These are phyloP conservation scores for Pseudopleuronectes americanus DNA, from an alignment of 2,797 vertebrate genomes.

Conservation along the genomic window DNA sequence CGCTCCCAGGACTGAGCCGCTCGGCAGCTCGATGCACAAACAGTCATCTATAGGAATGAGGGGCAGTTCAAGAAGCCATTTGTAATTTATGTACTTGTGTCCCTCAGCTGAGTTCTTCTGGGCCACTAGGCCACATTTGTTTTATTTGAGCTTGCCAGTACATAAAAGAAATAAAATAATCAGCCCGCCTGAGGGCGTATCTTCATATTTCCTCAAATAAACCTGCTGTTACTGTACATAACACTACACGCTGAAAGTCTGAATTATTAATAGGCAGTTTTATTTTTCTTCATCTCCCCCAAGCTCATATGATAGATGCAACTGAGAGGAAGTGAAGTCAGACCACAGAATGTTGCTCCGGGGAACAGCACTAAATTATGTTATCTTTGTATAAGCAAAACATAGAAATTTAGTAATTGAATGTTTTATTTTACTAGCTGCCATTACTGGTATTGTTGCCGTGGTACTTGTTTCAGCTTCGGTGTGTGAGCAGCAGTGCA, in stretches of 20 bases:
- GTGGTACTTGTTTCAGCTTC: constrained; percentile 16
- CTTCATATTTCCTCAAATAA: constrained; percentile 71
- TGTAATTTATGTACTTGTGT: constrained; percentile 59
- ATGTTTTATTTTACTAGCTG: constrained; percentile 55
- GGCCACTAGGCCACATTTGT: constrained; percentile 41
- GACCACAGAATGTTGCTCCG: constrained; percentile 47
- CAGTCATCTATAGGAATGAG: constrained; percentile 33
- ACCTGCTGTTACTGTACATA: constrained; percentile 73
- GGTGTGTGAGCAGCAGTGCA: constrained; percentile 17
- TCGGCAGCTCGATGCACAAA: constrained; percentile 38
- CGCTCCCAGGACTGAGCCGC: constrained; percentile 40
- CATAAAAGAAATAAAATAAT: constrained; percentile 40
- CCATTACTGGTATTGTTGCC: constrained; percentile 20
- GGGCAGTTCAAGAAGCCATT: constrained; percentile 47
- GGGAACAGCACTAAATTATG: constrained; percentile 56
- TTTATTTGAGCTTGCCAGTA: constrained; percentile 52
- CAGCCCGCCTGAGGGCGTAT: constrained; percentile 50
- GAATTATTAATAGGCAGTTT: constrained; percentile 77
- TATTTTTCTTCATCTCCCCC: constrained; percentile 62
- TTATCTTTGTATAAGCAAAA: constrained; percentile 44
- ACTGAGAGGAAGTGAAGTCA: constrained; percentile 55
- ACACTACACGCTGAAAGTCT: constrained; percentile 63
- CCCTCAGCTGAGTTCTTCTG: constrained; percentile 24
- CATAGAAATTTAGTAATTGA: constrained; percentile 23
- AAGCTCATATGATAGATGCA: constrained; percentile 64